A percentile compares a stretch with the other conserved stretches of the same genome.
These are phyloP conservation scores for Heliconius eleuchia DNA, from an alignment of 1,140 invertebrate genomes.

Conservation along the genomic window DNA sequence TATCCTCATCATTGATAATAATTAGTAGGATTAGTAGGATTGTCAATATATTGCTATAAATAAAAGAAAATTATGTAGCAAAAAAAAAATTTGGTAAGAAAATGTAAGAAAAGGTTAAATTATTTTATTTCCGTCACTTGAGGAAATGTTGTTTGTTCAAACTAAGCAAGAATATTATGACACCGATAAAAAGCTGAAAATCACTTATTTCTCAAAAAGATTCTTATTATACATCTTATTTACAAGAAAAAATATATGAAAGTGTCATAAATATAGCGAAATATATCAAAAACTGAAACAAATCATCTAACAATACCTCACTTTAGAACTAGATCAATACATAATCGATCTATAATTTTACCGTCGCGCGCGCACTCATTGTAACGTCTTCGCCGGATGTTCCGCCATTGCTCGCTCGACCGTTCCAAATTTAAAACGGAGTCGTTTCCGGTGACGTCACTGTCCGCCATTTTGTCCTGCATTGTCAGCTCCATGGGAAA, in stretches of 20 bases:
- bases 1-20: no score
- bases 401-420: conserved; percentile 78
- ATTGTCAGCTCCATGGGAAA: conserved; percentile 69
- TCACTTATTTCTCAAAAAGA: no score
- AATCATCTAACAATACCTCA: conserved; percentile 39
- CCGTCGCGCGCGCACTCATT: conserved; percentile 64
- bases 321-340: conserved; percentile 36
- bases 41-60: no score
- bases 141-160: no score
- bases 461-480: conserved; percentile 75
- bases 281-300: background rate
- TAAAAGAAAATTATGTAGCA: no score
- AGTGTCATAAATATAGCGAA: background rate
- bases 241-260: background rate
- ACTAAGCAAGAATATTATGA: no score
- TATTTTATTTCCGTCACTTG: no score
- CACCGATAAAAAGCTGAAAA: no score
- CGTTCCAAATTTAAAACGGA: conserved; percentile 80
- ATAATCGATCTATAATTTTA: conserved; percentile 40
- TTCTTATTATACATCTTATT: background rate
- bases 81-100: no score
- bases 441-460: conserved; percentile 78
- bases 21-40: no score
- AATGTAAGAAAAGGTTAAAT: no score
- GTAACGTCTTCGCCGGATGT: conserved; percentile 79